Conservation (phyloP, 2,797 vertebrate genomes). For the Tapera naevia region DNA sequence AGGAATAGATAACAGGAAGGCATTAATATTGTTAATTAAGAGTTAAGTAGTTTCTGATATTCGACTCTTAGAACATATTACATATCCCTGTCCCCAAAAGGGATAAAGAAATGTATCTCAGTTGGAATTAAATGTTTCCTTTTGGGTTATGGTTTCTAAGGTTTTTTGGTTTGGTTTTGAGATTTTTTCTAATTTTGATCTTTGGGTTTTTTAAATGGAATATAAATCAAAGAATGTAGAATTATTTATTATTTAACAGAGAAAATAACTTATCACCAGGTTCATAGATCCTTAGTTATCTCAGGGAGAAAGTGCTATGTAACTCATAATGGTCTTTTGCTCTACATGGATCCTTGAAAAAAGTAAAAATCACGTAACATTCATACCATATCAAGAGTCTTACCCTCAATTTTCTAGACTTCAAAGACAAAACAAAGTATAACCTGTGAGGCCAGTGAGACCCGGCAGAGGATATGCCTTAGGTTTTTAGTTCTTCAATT, state of each 20-base stretch:
- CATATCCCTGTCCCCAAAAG: neutral
- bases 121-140: neutral
- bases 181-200: neutral
- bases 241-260: neutral
- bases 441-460: neutral
- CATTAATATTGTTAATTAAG: slow-evolving; percentile 47
- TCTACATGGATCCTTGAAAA: neutral
- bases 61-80: neutral
- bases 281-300: neutral
- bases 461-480: neutral
- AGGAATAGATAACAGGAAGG: neutral
- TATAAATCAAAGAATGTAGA: neutral
- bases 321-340: neutral
- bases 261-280: neutral
- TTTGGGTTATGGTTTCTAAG: neutral
- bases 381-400: neutral
- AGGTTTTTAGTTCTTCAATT: neutral
- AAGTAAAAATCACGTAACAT: neutral
- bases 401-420: neutral
- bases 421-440: neutral
- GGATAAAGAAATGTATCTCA: neutral
- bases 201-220: neutral
- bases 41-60: slow-evolving; percentile 48
- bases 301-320: neutral
- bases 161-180: neutral